These are phyloP conservation scores for Colaptes auratus DNA, from an alignment of 2,113 vertebrate species.

Conservation along the genomic window DNA sequence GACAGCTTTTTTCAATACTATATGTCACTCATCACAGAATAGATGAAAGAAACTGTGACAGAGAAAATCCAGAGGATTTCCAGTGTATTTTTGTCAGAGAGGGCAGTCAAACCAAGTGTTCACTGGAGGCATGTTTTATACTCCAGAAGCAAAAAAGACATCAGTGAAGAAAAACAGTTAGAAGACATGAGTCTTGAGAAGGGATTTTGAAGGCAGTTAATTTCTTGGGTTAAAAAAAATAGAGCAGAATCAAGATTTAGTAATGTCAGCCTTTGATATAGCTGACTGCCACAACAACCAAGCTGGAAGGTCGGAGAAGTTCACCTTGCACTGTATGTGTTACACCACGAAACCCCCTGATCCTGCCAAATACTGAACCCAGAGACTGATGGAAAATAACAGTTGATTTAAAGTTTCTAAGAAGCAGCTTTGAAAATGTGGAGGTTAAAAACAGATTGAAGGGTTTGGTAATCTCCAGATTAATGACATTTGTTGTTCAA, in stretches of 20 bases:
- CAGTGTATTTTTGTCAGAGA: not conserved
- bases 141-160: not conserved
- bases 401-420: not conserved
- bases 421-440: not conserved
- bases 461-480: not conserved
- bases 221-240: not conserved
- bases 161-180: not conserved
- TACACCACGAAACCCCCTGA: not conserved
- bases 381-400: not conserved
- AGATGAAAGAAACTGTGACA: not conserved
- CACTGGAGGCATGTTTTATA: not conserved
- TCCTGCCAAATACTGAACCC: not conserved
- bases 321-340: rapidly evolving
- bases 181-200: not conserved
- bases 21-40: not conserved
- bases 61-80: not conserved
- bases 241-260: not conserved
- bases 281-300: not conserved
- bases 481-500: not conserved
- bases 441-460: constrained; percentile 22
- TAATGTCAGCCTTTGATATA: not conserved
- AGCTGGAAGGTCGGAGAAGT: not conserved
- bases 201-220: not conserved
- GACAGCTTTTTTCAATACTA: not conserved
- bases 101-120: not conserved